phyloP scores from a whole-genome alignment of 2,113 vertebrate species.

The Grus americana region DNA sequence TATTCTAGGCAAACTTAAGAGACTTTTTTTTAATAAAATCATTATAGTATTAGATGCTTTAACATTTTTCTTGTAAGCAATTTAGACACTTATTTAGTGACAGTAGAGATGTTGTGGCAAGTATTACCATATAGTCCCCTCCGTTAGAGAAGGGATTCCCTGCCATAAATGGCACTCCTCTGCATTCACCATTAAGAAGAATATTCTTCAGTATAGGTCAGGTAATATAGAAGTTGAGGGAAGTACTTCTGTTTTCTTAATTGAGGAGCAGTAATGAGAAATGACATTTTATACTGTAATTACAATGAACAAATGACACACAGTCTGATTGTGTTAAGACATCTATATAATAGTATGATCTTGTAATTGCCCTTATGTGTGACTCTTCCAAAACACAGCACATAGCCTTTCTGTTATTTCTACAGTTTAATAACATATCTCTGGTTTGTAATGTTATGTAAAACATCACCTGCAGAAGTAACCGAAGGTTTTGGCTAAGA shows the following conservation, averaged over 20 bases:
- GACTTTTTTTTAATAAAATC: not conserved
- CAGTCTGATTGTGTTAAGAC: not conserved
- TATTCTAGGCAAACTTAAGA: not conserved
- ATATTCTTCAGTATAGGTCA: not conserved
- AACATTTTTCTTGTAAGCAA: not conserved
- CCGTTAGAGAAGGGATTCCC: not conserved
- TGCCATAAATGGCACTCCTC: not conserved
- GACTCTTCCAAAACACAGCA: not conserved
- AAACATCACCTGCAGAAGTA: not conserved
- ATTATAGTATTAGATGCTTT: not conserved
- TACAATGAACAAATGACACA: not conserved
- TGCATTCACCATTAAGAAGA: not conserved
- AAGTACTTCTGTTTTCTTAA: not conserved
- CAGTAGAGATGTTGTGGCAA: not conserved
- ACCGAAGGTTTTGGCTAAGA: not conserved
- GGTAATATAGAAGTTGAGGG: not conserved
- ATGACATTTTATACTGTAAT: not conserved
- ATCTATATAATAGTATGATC: not conserved
- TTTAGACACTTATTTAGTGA: not conserved
- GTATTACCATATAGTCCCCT: not conserved
- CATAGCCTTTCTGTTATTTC: not conserved
- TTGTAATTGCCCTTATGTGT: not conserved
- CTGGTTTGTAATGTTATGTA: not conserved
- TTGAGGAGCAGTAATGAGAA: not conserved
- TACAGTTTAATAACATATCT: not conserved